Conservation (phyloP, 1,140 invertebrate genomes). For the Anastrepha ludens region DNA sequence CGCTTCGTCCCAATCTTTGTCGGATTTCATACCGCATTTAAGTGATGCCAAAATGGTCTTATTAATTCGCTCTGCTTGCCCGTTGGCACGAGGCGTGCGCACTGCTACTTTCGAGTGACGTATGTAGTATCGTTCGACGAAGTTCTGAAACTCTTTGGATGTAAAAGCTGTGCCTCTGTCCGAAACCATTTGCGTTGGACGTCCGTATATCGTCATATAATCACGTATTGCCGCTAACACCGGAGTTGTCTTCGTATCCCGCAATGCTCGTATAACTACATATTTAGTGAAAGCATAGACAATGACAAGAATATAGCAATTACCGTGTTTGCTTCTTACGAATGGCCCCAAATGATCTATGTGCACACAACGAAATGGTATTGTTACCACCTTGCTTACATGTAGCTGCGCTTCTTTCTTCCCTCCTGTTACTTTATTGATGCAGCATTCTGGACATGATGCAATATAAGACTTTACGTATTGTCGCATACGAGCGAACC, state of each 20-base stretch:
- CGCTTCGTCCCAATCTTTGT: too few species aligned
- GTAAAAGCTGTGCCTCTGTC: slow-evolving; percentile 65
- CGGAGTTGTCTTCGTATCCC: slow-evolving; percentile 51
- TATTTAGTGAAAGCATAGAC: slow-evolving; percentile 56
- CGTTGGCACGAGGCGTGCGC: slow-evolving; percentile 64
- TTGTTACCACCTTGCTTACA: not conserved
- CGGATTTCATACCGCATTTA: not conserved
- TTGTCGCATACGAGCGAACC: slow-evolving; percentile 44
- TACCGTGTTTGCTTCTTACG: slow-evolving; percentile 57
- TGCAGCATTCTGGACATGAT: slow-evolving; percentile 37
- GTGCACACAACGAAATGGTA: slow-evolving; percentile 57
- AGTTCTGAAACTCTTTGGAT: slow-evolving; percentile 61
- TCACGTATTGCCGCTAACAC: slow-evolving; percentile 49
- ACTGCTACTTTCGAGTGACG: slow-evolving; percentile 67
- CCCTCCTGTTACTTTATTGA: not conserved
- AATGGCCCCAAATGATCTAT: slow-evolving; percentile 66
- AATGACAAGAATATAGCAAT: slow-evolving; percentile 55
- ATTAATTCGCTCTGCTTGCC: slow-evolving; percentile 59
- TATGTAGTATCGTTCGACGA: slow-evolving; percentile 61
- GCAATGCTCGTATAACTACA: slow-evolving; percentile 5
- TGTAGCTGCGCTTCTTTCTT: slow-evolving; percentile 29
- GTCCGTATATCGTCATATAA: not conserved
- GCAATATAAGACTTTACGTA: slow-evolving; percentile 40
- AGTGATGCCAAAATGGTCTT: slow-evolving; percentile 53
- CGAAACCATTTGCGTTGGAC: slow-evolving; percentile 63